Evolutionary conservation across 2,888 invertebrate genomes (phyloP).

Genomic region (Toxonevra muliebris): DNA sequence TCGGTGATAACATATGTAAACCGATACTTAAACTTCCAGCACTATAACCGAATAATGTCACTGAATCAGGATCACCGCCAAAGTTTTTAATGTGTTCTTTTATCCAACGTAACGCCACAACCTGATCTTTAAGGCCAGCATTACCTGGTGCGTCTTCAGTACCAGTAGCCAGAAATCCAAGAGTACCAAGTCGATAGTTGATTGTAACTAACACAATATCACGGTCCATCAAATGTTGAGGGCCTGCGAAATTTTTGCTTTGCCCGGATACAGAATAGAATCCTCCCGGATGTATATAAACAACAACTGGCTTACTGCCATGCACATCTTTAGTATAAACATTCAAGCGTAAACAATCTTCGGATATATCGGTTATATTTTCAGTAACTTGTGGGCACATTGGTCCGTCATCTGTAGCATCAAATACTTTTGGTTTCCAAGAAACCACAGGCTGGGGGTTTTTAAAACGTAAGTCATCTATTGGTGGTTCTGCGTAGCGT

Average conservation of each 20-base stretch:
- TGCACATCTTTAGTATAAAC: conserved; percentile 65
- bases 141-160: conserved; percentile 74
- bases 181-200: conserved; percentile 69
- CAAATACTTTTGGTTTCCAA: conserved; percentile 65
- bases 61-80: conserved; percentile 72
- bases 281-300: conserved; percentile 74
- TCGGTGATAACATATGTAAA: conserved; percentile 71
- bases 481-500: conserved; percentile 58
- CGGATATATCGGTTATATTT: conserved; percentile 59
- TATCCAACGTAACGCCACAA: conserved; percentile 73
- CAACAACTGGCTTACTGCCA: conserved; percentile 68
- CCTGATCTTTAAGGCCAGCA: conserved; percentile 77
- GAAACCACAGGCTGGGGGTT: conserved; percentile 65
- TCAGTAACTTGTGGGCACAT: conserved; percentile 66
- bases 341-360: conserved; percentile 71
- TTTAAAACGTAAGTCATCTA: conserved; percentile 55
- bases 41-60: conserved; percentile 73
- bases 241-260: conserved; percentile 65
- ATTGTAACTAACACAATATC: conserved; percentile 73
- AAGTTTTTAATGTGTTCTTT: conserved; percentile 72
- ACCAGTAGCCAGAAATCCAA: conserved; percentile 73
- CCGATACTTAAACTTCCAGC: conserved; percentile 67
- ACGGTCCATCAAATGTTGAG: conserved; percentile 71
- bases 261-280: conserved; percentile 70
- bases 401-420: conserved; percentile 69